A percentile compares a stretch with the other conserved stretches of the same genome.
Conservation (phyloP, 2,888 invertebrate species). For the Aphrophora alni region DNA sequence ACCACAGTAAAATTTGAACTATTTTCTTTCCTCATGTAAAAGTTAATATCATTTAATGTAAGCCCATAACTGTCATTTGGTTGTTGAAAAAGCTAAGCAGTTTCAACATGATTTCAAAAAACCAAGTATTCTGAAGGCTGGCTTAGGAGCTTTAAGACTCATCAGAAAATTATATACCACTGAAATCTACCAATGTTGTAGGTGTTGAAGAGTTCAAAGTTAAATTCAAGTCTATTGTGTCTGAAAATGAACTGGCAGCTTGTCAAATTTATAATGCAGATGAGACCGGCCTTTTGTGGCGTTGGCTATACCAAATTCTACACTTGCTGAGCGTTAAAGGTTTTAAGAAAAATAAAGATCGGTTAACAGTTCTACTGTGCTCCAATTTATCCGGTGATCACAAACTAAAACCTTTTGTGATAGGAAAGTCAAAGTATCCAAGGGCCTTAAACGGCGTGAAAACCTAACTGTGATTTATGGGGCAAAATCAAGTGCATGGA, state of each 20-base stretch:
- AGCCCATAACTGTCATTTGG: no score
- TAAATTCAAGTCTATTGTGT: background rate
- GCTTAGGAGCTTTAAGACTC: no score
- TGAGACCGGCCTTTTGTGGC: conserved; percentile 3
- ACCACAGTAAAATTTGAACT: no score
- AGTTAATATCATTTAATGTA: no score
- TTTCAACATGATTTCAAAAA: no score
- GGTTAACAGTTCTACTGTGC: conserved; percentile 21
- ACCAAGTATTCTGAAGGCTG: no score
- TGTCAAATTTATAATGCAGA: conserved; percentile 18
- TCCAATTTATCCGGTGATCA: conserved; percentile 21
- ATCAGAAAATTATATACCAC: no score
- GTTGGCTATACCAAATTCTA: conserved; percentile 6
- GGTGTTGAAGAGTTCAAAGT: background rate
- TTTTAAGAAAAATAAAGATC: conserved; percentile 14
- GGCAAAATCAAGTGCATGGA: background rate
- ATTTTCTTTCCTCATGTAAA: no score
- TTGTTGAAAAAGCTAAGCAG: no score
- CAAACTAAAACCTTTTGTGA: conserved; percentile 10
- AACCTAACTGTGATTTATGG: conserved; percentile 12
- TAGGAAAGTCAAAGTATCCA: background rate
- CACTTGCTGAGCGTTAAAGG: background rate
- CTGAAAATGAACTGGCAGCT: background rate
- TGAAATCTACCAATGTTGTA: no score
- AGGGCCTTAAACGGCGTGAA: background rate